These are phyloP conservation scores for Montipora capricornis DNA, from an alignment of 64 coral and sea anemone genomes.

Conservation along the genomic window DNA sequence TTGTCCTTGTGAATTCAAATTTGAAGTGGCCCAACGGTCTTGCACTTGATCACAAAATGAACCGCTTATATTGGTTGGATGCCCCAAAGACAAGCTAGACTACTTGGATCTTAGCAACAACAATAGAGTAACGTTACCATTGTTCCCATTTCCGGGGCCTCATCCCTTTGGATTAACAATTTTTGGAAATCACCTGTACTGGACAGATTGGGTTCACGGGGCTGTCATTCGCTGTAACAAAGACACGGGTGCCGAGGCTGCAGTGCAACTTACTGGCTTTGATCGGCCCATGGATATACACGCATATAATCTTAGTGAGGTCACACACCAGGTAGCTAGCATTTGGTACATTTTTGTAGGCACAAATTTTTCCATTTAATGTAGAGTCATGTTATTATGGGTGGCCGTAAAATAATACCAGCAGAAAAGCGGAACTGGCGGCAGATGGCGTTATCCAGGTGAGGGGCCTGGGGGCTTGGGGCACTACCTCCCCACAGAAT, in stretches of 20 bases:
- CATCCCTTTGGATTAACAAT: slow-evolving; percentile 50
- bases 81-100: not conserved
- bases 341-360: too few relatives aligned
- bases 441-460: too few relatives aligned
- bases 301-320: not conserved
- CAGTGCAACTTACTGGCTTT: not conserved
- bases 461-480: too few relatives aligned
- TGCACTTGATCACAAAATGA: slow-evolving; percentile 15
- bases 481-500: too few relatives aligned
- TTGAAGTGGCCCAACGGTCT: slow-evolving; percentile 45
- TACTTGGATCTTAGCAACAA: slow-evolving; percentile 27
- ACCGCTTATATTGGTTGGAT: slow-evolving; percentile 63
- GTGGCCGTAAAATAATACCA: too few relatives aligned
- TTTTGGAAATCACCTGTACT: slow-evolving; percentile 23
- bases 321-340: too few relatives aligned
- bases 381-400: too few relatives aligned
- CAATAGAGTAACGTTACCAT: not conserved
- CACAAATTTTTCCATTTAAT: too few relatives aligned
- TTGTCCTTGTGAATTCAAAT: slow-evolving; percentile 14
- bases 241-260: not conserved
- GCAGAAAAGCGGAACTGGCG: too few relatives aligned
- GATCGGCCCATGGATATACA: slow-evolving; percentile 69
- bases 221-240: slow-evolving; percentile 14
- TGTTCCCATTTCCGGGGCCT: not conserved
- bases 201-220: slow-evolving; percentile 42